These are phyloP conservation scores for Notarius lentiginosus DNA, from an alignment of 2,113 vertebrate genomes.

Conservation along the genomic window DNA sequence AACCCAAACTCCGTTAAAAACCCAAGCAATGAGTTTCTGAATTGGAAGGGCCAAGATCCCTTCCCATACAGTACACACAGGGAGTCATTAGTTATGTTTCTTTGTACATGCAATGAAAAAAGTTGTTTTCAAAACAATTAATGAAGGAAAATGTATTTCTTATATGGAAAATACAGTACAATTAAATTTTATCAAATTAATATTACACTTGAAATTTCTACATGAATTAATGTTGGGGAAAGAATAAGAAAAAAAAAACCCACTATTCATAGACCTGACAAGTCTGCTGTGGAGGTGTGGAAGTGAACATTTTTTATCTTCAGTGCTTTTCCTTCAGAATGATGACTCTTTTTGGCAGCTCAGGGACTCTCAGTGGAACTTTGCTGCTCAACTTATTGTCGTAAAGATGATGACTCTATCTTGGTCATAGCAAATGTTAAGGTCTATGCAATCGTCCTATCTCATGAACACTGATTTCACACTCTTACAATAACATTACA, in stretches of 20 bases:
- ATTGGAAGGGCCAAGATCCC: background rate
- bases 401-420: background rate
- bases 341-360: conserved; percentile 4
- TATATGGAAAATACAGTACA: background rate
- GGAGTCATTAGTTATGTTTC: background rate
- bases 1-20: background rate
- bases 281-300: background rate
- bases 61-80: background rate
- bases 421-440: background rate
- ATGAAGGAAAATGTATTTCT: background rate
- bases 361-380: background rate
- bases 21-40: background rate
- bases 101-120: no score
- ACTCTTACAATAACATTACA: background rate
- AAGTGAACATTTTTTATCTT: background rate
- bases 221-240: background rate
- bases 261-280: background rate
- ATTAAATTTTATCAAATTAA: background rate
- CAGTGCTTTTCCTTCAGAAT: background rate
- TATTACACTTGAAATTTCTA: background rate
- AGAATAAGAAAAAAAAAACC: no score
- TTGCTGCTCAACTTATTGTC: background rate
- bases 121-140: no score
- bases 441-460: background rate
- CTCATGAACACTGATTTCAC: background rate